Percentiles rank a stretch among this genome's conserved stretches.
Evolutionary conservation across 2,888 invertebrate genomes (phyloP).

Genomic region (Melanotus villosus): DNA sequence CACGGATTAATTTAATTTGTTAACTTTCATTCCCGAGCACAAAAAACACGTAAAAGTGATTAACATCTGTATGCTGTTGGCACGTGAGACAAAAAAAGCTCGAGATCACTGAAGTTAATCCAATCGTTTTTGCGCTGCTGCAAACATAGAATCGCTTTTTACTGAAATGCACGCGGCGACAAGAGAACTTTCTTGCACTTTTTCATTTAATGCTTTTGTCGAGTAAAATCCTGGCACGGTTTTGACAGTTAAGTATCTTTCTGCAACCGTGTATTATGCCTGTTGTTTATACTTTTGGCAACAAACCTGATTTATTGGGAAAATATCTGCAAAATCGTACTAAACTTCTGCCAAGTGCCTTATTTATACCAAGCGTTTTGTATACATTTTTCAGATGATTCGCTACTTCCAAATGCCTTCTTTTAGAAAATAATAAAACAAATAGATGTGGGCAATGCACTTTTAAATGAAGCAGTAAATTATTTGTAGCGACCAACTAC

Average conservation of each 20-base stretch:
- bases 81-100: slow-evolving; percentile 23
- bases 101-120: slow-evolving; percentile 42
- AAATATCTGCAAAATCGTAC: slow-evolving; percentile 24
- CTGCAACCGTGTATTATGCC: slow-evolving; percentile 29
- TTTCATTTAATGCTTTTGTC: slow-evolving; percentile 47
- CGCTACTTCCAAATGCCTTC: no score
- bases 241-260: slow-evolving; percentile 40
- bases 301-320: slow-evolving; percentile 28
- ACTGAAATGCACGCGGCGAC: slow-evolving; percentile 44
- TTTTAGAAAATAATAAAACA: no score
- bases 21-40: background rate
- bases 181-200: slow-evolving; percentile 46
- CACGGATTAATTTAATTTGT: background rate
- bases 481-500: no score
- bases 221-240: slow-evolving; percentile 46
- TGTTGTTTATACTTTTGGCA: slow-evolving; percentile 31
- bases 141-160: slow-evolving; percentile 48
- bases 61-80: slow-evolving; percentile 10
- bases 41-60: background rate
- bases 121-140: slow-evolving; percentile 43
- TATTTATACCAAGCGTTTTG: slow-evolving; percentile 20
- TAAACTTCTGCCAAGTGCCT: slow-evolving; percentile 21
- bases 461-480: no score
- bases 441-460: no score
- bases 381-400: slow-evolving; percentile 4